Conservation (phyloP, 2,113 vertebrate genomes). For the Heterochromis multidens region DNA sequence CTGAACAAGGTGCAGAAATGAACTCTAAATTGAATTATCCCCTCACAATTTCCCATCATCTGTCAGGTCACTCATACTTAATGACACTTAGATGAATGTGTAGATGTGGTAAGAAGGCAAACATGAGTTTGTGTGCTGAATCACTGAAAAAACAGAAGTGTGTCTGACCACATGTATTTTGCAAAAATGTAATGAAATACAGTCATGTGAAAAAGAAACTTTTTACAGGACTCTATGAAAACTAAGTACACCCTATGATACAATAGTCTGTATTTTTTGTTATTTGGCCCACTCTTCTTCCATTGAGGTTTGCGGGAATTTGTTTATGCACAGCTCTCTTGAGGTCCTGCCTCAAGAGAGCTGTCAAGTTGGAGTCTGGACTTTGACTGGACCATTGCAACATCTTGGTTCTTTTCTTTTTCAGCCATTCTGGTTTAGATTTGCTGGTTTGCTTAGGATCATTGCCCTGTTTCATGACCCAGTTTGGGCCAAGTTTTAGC, state of each 20-base stretch:
- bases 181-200: background rate
- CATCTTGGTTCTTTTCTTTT: rapidly evolving
- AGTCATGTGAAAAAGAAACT: too few relatives aligned
- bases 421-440: background rate
- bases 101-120: too few relatives aligned
- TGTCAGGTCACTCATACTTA: background rate
- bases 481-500: background rate
- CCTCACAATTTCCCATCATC: background rate
- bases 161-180: background rate
- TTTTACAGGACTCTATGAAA: background rate
- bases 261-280: background rate
- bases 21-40: background rate
- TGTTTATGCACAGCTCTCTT: too few relatives aligned
- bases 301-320: background rate
- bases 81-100: background rate
- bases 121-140: background rate
- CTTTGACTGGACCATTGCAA: background rate
- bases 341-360: too few relatives aligned
- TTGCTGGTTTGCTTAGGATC: background rate
- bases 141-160: background rate
- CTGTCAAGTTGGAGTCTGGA: too few relatives aligned
- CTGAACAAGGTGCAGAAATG: background rate
- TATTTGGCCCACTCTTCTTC: background rate
- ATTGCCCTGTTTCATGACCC: background rate
- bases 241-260: background rate